Conservation (phyloP, 2,113 vertebrate genomes). For the Cryptotis parvus region DNA sequence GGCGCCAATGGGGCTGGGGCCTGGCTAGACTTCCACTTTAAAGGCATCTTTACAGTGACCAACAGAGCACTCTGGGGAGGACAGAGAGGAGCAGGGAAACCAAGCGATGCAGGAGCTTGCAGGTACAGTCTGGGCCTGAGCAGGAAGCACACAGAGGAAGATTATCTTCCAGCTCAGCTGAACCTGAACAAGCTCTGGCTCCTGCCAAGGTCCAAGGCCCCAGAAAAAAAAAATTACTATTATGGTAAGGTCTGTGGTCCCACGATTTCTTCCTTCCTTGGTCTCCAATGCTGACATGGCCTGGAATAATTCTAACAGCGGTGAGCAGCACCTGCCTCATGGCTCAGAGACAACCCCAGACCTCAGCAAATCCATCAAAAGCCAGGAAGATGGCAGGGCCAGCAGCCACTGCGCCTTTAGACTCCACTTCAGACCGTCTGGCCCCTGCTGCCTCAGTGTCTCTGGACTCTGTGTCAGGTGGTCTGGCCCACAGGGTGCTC, state of each 20-base stretch:
- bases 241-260: too few relatives aligned
- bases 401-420: background rate
- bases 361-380: conserved; percentile 19
- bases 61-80: background rate
- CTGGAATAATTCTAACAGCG: too few relatives aligned
- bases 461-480: too few relatives aligned
- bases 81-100: background rate
- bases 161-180: background rate
- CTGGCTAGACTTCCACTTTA: background rate
- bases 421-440: background rate
- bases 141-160: background rate
- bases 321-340: too few relatives aligned
- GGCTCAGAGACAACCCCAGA: background rate
- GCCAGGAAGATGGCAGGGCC: background rate
- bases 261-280: background rate
- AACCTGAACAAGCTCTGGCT: background rate
- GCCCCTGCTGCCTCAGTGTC: background rate
- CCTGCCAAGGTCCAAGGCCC: background rate
- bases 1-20: background rate
- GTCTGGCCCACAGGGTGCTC: too few relatives aligned
- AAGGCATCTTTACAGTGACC: background rate
- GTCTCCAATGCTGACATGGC: conserved; percentile 6
- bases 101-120: background rate
- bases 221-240: too few relatives aligned
- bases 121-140: background rate